A percentile compares a stretch with the other conserved stretches of the same genome.
phyloP scores from a whole-genome alignment of 2,797 vertebrate genomes.

The Falco biarmicus region DNA sequence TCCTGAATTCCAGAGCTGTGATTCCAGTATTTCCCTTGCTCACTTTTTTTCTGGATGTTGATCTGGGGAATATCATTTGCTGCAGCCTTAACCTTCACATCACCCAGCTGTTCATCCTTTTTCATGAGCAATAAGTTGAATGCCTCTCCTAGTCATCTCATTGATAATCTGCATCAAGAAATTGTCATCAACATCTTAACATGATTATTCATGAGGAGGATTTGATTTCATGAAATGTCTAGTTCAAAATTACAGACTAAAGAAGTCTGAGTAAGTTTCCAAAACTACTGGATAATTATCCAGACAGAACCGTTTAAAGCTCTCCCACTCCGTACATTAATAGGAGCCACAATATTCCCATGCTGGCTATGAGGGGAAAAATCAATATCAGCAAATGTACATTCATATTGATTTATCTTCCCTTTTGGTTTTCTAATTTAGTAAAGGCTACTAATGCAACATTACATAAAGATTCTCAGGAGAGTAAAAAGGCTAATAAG shows the following conservation, averaged over 20 bases:
- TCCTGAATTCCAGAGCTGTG: neutral
- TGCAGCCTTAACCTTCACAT: neutral
- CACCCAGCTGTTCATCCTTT: neutral
- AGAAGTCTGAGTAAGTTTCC: constrained; percentile 31
- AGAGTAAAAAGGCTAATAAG: neutral
- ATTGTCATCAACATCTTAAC: neutral
- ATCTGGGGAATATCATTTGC: neutral
- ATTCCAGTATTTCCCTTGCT: neutral
- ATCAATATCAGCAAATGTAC: constrained; percentile 62
- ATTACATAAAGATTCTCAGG: constrained; percentile 66
- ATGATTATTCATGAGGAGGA: neutral
- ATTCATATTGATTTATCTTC: constrained; percentile 68
- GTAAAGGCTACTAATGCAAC: constrained; percentile 59
- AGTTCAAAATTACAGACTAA: constrained; percentile 13
- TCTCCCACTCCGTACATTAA: constrained; percentile 40
- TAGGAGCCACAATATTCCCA: constrained; percentile 56
- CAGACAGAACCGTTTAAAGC: constrained; percentile 35
- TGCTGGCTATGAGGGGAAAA: constrained; percentile 53
- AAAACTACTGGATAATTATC: constrained; percentile 38
- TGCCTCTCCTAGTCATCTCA: neutral
- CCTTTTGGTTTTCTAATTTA: constrained; percentile 66
- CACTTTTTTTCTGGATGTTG: neutral
- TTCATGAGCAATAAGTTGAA: neutral
- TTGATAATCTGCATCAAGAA: neutral
- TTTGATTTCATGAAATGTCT: constrained; percentile 9